Evolutionary conservation across 1,140 invertebrate genomes (phyloP).

Genomic region (Trissolcus basalis): DNA sequence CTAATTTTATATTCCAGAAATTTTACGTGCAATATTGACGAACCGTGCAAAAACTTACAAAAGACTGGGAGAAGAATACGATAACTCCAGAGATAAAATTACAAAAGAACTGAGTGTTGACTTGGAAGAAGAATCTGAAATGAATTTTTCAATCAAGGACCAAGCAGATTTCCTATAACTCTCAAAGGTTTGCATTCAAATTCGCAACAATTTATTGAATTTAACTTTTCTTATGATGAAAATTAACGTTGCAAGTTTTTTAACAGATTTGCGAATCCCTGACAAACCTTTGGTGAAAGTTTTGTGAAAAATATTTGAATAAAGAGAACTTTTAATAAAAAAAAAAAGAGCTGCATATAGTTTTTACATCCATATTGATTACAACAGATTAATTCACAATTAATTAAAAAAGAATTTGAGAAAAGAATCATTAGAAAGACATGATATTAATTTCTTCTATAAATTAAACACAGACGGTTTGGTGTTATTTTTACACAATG

Average conservation of each 20-base stretch:
- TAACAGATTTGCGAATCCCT: neutral
- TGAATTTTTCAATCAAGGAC: neutral
- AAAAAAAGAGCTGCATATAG: no score
- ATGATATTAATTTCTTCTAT: no score
- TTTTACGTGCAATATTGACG: conserved; percentile 85
- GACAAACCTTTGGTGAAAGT: conserved; percentile 6
- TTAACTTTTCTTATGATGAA: no score
- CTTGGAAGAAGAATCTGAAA: conserved; percentile 3
- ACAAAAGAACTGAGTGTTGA: conserved; percentile 3
- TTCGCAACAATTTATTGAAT: neutral
- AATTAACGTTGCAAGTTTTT: no score
- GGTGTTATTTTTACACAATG: no score
- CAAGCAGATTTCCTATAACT: conserved; percentile 4
- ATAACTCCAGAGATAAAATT: conserved; percentile 25
- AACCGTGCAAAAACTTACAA: conserved; percentile 80
- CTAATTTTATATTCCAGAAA: conserved; percentile 77
- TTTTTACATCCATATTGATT: no score
- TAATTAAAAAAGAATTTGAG: no score
- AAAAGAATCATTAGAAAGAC: no score
- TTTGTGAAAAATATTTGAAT: neutral
- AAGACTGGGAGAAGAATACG: conserved; percentile 73
- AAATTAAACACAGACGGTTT: no score
- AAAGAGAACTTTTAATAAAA: neutral
- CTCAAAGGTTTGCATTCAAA: conserved; percentile 2
- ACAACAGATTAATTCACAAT: no score